Percentiles rank a stretch among this genome's conserved stretches.
Conservation (phyloP, 1,140 invertebrate genomes). For the Octopus sinensis region DNA sequence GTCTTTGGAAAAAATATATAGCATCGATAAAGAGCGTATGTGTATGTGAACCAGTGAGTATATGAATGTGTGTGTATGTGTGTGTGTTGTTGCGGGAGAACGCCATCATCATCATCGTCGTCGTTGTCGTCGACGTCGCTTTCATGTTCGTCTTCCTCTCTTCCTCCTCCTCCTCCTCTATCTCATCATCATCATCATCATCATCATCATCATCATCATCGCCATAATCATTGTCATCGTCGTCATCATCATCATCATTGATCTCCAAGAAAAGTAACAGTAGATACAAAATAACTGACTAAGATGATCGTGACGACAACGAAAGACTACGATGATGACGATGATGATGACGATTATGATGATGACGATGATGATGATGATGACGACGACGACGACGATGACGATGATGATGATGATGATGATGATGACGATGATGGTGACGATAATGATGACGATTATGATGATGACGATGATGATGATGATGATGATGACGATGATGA, state of each 20-base stretch:
- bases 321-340: background rate
- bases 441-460: background rate
- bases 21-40: background rate
- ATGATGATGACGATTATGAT: background rate
- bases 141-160: too few relatives aligned
- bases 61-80: background rate
- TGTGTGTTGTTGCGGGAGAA: background rate
- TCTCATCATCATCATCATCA: too few relatives aligned
- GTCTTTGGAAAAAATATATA: too few relatives aligned
- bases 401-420: background rate
- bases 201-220: too few relatives aligned
- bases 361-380: background rate
- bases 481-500: background rate
- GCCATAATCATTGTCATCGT: too few relatives aligned
- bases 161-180: too few relatives aligned
- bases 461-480: background rate
- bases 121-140: too few relatives aligned
- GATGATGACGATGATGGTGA: background rate
- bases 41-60: background rate
- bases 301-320: too few relatives aligned
- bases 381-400: background rate
- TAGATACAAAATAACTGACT: background rate
- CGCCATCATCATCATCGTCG: too few relatives aligned
- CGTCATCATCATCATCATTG: too few relatives aligned
- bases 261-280: background rate